Base-by-base conservation (phyloP, 1,140 invertebrate species). In the Triops longicaudatus region DNA sequence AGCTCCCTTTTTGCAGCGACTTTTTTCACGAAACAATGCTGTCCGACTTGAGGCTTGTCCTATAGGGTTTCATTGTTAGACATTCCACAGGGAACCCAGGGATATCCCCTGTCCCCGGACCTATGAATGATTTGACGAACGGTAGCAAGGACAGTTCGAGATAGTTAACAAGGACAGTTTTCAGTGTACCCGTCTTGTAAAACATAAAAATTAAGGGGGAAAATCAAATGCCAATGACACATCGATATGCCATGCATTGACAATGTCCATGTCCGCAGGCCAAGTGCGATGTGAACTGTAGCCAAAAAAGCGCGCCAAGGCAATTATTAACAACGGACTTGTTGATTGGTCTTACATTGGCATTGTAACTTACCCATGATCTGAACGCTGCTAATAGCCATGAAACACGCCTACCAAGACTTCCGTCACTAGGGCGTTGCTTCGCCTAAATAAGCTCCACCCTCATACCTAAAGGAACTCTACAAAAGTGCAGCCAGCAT, bases 361-460 rank as follows among this genome's bases (percentile, higher is more conserved):
- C 14, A 14, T 63, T 6, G 50, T 17, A 63, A 17, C 22, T 63
- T 63, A 63, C 50, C 50, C 50, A 63, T 9, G 50, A 10, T 22
- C 17, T 63, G 50, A 63, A 22, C 6, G 17, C 10, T 63, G 6
- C 50, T 63, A 17, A 63, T 63, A 6, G 50, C 17, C 50, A 17
- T 63, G 50, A 22, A 22, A 63, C 50, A 63, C 50, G 50, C 50
- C 50, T 63, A 63, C 50, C 50, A 63, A 17, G 50, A 63, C 50
- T 22, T 22, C 50, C 22, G 50, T 63, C 14, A 37, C 14, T 63
- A 63, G 50, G 50, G 22, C 22, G 50, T 63, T 63, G 50, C 50
- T 63, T 63, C 50, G 50, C 50, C 50, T 63, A 63, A 63, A 63
- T 63, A 63, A 63, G 50, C 50, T 63, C 50, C 50, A 22, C 50